Percentiles rank a stretch among this genome's conserved stretches.
These are phyloP conservation scores for Pelvicachromis taeniatus DNA, from an alignment of 2,113 vertebrate species.

Conservation along the genomic window DNA sequence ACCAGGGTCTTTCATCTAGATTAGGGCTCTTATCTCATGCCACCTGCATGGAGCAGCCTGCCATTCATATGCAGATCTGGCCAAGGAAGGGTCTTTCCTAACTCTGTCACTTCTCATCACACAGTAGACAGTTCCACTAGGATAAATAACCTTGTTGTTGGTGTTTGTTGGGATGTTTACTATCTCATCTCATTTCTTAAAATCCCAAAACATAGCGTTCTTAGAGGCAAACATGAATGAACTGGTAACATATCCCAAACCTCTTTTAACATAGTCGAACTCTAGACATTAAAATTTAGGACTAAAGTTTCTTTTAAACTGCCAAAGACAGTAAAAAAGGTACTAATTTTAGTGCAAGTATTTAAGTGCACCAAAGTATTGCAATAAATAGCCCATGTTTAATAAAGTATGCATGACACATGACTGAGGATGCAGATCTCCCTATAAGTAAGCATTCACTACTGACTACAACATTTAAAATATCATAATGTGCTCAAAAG, in stretches of 20 bases:
- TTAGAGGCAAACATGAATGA: neutral
- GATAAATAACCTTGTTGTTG: conserved; percentile 43
- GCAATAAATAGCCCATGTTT: neutral
- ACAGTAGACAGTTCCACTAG: conserved; percentile 40
- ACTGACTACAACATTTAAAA: neutral
- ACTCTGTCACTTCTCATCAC: conserved; percentile 58
- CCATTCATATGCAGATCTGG: conserved; percentile 68
- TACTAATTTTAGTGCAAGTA: neutral
- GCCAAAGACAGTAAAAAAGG: neutral
- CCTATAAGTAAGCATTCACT: neutral
- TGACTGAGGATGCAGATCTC: neutral
- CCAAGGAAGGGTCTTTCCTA: conserved; percentile 45
- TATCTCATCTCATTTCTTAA: conserved; percentile 6
- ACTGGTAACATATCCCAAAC: neutral
- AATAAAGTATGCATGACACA: neutral
- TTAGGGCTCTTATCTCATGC: conserved; percentile 68
- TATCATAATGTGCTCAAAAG: neutral
- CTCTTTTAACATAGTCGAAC: neutral
- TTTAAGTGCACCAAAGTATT: neutral
- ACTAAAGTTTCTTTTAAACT: neutral
- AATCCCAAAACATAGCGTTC: neutral
- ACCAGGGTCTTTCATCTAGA: conserved; percentile 64
- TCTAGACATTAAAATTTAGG: neutral
- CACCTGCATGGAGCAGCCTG: conserved; percentile 63
- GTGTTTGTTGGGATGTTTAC: conserved; percentile 20